Base-by-base conservation (phyloP, 2,113 vertebrate genomes). In the Steatornis caripensis region DNA sequence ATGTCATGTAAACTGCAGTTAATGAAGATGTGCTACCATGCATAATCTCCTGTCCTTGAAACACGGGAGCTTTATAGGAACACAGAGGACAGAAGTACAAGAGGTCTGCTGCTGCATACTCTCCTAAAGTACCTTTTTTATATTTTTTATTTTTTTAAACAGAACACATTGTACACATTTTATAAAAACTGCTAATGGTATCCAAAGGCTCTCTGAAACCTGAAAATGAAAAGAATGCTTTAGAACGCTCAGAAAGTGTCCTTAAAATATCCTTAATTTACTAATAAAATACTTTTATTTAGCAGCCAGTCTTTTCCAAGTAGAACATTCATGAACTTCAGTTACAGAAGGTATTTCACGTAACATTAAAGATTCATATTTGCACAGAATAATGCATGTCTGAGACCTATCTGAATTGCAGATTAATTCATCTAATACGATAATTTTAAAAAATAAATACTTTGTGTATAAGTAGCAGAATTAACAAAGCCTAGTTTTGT, bases 11-110 rank as follows among this genome's bases (percentile, higher is more conserved):
- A 94, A 55, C 83, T 60, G 60, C 58, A 81, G 88, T 71, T 93
- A 88, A 70, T 57, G 46, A 26, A 88, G 75, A 84, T 37, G 68
- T 48, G 92, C 90, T 90, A 88, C 71, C 58, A 88, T 27, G 76
- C 51, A 88, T 55, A 76, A 92, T 84, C 90, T 86, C 60, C 55
- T 64, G 92, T 94, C 93, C 96, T 96, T 95, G 92, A 93, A 94
- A 78, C 30, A 86, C 43, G 32, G 21, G 39, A 88, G 64, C 86
- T 90, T 88, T 93, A 70, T 1, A 95, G 51, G 79, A 96, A 94
- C 62, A 88, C 21, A 45, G 46, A 84, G 71, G 93, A 85, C 2
- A 9, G 36, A 89, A 89, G 54, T 66, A 76, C 41, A 92, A 84
- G 45, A 93, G 79, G 82, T 80, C 85, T 80, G 55, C 49, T 86